Percentiles rank a stretch among this genome's conserved stretches.
Evolutionary conservation across 2,113 vertebrate species (phyloP).

Genomic region (Bufo gargarizans): DNA sequence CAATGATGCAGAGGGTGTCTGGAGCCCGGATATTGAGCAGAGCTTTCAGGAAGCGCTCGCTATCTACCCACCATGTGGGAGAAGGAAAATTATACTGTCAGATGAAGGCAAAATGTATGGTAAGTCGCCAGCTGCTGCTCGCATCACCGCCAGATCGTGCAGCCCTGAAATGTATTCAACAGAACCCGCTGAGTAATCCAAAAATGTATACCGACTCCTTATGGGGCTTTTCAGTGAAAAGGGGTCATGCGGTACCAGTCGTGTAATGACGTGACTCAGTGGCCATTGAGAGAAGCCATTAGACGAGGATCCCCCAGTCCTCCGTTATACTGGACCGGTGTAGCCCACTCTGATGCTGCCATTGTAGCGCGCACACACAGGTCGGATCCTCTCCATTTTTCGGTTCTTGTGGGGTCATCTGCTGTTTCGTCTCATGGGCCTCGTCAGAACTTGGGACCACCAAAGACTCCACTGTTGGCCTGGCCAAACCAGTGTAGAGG

Average conservation of each 20-base stretch:
- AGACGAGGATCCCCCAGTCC: background rate
- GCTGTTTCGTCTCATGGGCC: too few species aligned
- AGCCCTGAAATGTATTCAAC: background rate
- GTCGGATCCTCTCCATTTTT: too few species aligned
- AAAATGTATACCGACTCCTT: background rate
- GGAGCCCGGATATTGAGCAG: conserved; percentile 99
- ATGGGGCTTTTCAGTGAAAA: too few species aligned
- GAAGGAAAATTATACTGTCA: conserved; percentile 98
- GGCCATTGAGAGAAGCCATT: background rate
- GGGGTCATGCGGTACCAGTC: background rate
- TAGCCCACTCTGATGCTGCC: too few species aligned
- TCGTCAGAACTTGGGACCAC: too few species aligned
- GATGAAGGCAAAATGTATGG: conserved; percentile 99
- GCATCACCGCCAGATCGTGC: background rate
- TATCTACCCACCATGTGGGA: conserved; percentile 97
- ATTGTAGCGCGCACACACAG: too few species aligned
- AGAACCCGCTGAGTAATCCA: background rate
- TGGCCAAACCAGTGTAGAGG: too few species aligned
- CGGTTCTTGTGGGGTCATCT: too few species aligned
- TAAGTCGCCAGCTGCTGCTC: conserved; percentile 74
- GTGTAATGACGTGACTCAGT: background rate
- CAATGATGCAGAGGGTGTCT: conserved; percentile 97
- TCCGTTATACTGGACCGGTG: too few species aligned
- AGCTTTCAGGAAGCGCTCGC: conserved; percentile 99
- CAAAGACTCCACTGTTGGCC: too few species aligned